phyloP scores from a whole-genome alignment of 2,113 vertebrate genomes.

The Ailuropoda melanoleuca region DNA sequence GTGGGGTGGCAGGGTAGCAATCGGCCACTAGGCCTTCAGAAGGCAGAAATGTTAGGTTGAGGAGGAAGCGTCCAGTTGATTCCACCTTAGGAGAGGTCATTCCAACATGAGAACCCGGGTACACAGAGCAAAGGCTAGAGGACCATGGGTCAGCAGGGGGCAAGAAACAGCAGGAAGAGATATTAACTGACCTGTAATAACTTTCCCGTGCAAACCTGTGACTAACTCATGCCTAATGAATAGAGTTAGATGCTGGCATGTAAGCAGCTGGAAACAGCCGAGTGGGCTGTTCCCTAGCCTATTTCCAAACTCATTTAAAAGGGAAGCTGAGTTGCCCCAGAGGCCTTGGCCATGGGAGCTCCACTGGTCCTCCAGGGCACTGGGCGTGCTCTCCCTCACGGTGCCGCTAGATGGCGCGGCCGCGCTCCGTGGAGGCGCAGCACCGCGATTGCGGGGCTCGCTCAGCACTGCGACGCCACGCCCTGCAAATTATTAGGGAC shows the following conservation, averaged over 20 bases:
- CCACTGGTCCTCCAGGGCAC: rapidly evolving
- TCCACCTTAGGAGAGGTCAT: background rate
- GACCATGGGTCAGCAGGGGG: rapidly evolving
- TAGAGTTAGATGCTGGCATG: background rate
- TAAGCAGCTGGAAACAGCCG: background rate
- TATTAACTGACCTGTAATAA: background rate
- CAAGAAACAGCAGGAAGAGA: background rate
- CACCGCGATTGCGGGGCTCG: rapidly evolving
- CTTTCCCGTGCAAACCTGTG: background rate
- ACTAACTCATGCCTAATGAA: background rate
- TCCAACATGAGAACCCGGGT: background rate
- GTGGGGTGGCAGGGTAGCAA: background rate
- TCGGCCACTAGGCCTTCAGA: background rate
- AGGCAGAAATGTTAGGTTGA: background rate
- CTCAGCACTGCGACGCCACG: background rate
- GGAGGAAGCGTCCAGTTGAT: background rate
- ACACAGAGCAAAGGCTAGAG: background rate
- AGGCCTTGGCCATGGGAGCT: rapidly evolving
- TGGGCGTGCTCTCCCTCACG: background rate
- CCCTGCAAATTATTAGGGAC: slow-evolving; percentile 45
- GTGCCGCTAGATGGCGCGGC: slow-evolving; percentile 63
- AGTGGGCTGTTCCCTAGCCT: background rate
- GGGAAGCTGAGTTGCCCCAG: background rate
- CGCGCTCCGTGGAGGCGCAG: background rate
- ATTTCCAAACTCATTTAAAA: background rate